phyloP scores from a whole-genome alignment of 1,140 invertebrate genomes.

The Pararge aegeria region DNA sequence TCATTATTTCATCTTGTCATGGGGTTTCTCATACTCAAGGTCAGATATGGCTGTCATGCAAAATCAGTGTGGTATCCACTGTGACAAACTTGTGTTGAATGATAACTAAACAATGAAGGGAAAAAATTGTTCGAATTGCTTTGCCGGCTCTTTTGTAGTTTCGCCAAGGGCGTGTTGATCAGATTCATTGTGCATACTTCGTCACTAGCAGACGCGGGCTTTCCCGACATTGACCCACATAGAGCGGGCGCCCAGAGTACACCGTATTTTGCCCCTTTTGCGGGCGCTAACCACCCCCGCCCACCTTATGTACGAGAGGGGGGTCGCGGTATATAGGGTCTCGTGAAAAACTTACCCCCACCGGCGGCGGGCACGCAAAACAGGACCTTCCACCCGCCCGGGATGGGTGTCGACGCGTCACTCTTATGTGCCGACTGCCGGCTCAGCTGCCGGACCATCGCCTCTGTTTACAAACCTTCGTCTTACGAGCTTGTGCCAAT shows the following conservation, averaged over 20 bases:
- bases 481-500: conserved; percentile 17
- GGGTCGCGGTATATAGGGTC: conserved; percentile 78
- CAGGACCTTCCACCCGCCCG: conserved; percentile 68
- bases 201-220: conserved; percentile 80
- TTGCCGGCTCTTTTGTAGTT: conserved; percentile 41
- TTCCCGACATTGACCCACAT: conserved; percentile 83
- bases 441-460: conserved; percentile 48
- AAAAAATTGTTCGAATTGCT: conserved; percentile 1
- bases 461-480: conserved; percentile 31
- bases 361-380: conserved; percentile 72
- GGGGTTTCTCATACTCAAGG: too few species aligned
- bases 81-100: too few species aligned
- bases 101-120: too few species aligned
- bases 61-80: too few species aligned
- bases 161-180: conserved; percentile 78
- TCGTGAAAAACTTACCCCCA: conserved; percentile 78
- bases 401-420: conserved; percentile 49
- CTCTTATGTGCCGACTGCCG: conserved; percentile 48
- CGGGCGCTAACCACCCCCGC: conserved; percentile 76
- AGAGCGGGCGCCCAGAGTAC: conserved; percentile 79
- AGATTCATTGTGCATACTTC: conserved; percentile 79
- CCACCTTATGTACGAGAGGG: conserved; percentile 77
- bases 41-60: too few species aligned
- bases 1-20: too few species aligned
- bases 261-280: conserved; percentile 80